Percentiles rank a stretch among this genome's conserved stretches.
Conservation (phyloP, 2,797 vertebrate species). For the Malurus leucopterus region DNA sequence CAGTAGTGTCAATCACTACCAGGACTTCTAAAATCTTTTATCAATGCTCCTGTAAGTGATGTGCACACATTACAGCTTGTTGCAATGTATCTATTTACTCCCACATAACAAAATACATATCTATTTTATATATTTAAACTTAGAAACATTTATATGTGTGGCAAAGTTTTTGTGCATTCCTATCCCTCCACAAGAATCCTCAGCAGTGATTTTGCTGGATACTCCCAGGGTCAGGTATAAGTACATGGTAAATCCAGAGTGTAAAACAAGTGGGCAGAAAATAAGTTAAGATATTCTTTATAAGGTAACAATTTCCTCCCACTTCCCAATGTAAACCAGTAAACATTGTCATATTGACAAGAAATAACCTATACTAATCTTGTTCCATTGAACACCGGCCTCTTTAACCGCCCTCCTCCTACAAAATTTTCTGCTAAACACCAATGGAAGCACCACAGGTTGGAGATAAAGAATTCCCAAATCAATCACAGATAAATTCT, state of each 20-base stretch:
- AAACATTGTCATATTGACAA: neutral
- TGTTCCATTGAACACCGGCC: neutral
- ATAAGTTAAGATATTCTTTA: neutral
- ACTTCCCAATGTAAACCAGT: neutral
- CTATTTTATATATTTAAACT: neutral
- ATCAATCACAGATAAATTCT: neutral
- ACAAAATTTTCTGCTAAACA: neutral
- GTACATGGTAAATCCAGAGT: neutral
- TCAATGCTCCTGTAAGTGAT: neutral
- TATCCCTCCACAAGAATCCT: neutral
- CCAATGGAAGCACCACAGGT: neutral
- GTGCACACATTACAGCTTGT: neutral
- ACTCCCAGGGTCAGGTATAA: neutral
- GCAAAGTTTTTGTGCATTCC: neutral
- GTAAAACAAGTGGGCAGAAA: neutral
- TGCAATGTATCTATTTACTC: neutral
- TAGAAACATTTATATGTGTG: neutral
- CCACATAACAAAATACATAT: neutral
- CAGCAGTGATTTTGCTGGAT: neutral
- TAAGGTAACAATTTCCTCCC: neutral
- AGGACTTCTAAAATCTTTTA: neutral
- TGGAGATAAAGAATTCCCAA: neutral
- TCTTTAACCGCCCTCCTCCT: neutral
- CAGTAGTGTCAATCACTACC: neutral
- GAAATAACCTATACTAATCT: neutral